Conservation (phyloP, 2,888 invertebrate species). For the Melinaea marsaeus region DNA sequence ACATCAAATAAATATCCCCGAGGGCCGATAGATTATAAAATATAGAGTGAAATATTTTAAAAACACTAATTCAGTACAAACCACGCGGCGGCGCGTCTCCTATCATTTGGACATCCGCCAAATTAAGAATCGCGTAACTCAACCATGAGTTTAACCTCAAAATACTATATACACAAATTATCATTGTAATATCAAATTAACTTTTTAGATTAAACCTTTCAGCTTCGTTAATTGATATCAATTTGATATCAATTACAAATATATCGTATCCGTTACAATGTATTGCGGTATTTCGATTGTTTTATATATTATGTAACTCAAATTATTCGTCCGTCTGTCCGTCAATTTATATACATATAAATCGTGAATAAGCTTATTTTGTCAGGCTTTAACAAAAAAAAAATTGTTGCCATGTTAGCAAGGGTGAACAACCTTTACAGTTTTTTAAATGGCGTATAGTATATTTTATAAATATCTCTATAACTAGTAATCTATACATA, state of each 20-base stretch:
- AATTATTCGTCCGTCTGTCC: no score
- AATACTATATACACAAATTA: conserved; percentile 27
- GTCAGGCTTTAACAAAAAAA: no score
- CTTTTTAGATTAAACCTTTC: conserved; percentile 24
- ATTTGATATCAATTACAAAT: conserved; percentile 5
- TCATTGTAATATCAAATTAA: conserved; percentile 30
- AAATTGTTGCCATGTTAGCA: no score
- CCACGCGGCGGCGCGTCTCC: conserved; percentile 29
- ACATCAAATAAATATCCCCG: background rate
- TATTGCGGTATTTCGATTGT: background rate
- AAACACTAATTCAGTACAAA: conserved; percentile 30
- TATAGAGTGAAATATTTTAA: conserved; percentile 27
- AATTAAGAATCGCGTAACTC: conserved; percentile 32
- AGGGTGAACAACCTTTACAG: no score
- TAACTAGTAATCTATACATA: background rate
- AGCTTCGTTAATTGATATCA: conserved; percentile 14
- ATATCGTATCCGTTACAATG: conserved; percentile 2
- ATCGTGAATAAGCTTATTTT: no score
- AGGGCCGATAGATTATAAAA: conserved; percentile 10
- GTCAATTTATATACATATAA: no score
- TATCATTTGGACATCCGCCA: conserved; percentile 29
- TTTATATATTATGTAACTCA: background rate
- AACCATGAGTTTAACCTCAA: conserved; percentile 29
- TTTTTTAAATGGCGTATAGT: background rate
- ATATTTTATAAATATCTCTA: conserved; percentile 3